Evolutionary conservation across 2,888 invertebrate genomes (phyloP).

Genomic region (Acleris literana): DNA sequence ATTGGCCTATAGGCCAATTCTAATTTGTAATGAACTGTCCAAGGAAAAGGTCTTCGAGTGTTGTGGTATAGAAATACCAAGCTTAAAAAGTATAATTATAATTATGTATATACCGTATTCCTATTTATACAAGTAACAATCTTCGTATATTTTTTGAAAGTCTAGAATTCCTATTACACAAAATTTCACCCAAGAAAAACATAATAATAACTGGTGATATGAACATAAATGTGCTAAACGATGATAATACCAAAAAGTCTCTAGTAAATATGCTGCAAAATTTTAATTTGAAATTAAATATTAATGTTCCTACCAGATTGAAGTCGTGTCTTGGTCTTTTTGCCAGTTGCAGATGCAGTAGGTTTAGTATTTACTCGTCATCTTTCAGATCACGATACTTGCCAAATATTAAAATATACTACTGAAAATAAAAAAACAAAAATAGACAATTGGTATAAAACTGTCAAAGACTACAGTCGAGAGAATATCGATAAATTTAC

Average conservation of each 20-base stretch:
- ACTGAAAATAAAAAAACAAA: neutral
- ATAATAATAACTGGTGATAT: slow-evolving; percentile 20
- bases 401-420: slow-evolving; percentile 9
- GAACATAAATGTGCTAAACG: slow-evolving; percentile 15
- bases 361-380: slow-evolving; percentile 9
- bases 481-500: neutral
- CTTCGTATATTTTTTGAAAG: slow-evolving; percentile 12
- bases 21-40: slow-evolving; percentile 24
- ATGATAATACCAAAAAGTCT: neutral
- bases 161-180: neutral
- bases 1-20: slow-evolving; percentile 7
- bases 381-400: slow-evolving; percentile 28
- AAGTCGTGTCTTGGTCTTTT: slow-evolving; percentile 28
- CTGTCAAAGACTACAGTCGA: neutral
- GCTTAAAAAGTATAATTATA: slow-evolving; percentile 3
- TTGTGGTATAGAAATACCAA: slow-evolving; percentile 32
- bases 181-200: slow-evolving; percentile 9
- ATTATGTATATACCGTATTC: slow-evolving; percentile 12
- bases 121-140: slow-evolving; percentile 7
- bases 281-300: slow-evolving; percentile 14
- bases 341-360: slow-evolving; percentile 14
- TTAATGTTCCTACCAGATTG: slow-evolving; percentile 23
- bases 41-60: slow-evolving; percentile 33
- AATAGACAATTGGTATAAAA: neutral
- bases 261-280: slow-evolving; percentile 13